Base-by-base conservation (phyloP, 2,888 invertebrate species). In the Erebia ligea region DNA sequence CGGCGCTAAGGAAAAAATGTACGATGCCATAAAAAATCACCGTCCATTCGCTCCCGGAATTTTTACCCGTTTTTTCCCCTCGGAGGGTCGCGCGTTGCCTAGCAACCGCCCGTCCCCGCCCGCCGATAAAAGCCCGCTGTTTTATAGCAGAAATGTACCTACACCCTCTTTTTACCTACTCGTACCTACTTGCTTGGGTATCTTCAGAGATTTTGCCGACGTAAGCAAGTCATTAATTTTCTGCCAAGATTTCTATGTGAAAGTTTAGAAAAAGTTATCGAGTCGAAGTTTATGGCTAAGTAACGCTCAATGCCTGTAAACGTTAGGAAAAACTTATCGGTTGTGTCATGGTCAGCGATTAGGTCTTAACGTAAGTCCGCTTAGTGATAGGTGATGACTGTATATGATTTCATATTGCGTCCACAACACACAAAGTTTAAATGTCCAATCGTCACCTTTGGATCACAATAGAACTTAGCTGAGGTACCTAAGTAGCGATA, bases 31-130 rank as follows among this genome's bases (percentile, higher is more conserved):
- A 93, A 93, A 93, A 93, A 93, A 93, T 93, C 92, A 90, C 86
- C 92, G 92, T 86, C 88, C 91, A 86, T 87, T 86, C 86, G 89
- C 88, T 86, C 89, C 87, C 90, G 86, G 88, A 89, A 91, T 92
- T 93, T 92, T 93, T 92, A 92, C 90, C 89, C 90, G 89, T 92
- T 93, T 93, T 93, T 93, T 92, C 91, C 93, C 92, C 92, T 89
- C 86, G 75, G 89, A 91, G 92, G 92, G 90, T 89, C 87, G 86
- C 82, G 83, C 82, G 92, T 94, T 79, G 84, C 86, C 86, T 89
- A 84, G 88, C 86, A 85, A 94, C 92, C 81, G 80, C 76, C 82
- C 81, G 82, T 83, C 87, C 84, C 84, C 82, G 80, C 79, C 80
- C 77, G 74, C 74, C 77, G 73, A 79, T 87, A 85, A 88, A 88